phyloP scores from a whole-genome alignment of 1,140 invertebrate genomes.

The Tetramorium parvispinum region DNA sequence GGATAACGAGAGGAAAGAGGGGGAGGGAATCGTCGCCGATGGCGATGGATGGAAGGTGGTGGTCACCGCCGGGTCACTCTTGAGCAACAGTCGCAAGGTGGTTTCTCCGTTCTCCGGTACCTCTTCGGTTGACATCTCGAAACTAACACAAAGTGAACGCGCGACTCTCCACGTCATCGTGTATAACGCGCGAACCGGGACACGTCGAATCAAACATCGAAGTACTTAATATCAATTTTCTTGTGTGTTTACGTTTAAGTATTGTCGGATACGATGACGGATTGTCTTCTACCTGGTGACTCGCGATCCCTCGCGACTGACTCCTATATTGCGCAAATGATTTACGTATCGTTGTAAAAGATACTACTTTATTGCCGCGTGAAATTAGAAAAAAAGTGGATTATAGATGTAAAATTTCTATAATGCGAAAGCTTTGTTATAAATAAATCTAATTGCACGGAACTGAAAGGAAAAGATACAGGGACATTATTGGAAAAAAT shows the following conservation, averaged over 20 bases:
- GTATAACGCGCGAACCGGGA: background rate
- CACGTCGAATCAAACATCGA: background rate
- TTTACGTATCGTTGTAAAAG: background rate
- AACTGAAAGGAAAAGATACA: background rate
- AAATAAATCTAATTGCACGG: background rate
- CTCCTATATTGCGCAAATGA: background rate
- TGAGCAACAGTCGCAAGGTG: constrained; percentile 48
- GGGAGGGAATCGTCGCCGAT: constrained; percentile 33
- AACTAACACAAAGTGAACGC: background rate
- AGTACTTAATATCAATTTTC: background rate
- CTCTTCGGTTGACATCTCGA: constrained; percentile 1
- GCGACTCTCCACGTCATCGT: background rate
- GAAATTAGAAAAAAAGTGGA: background rate
- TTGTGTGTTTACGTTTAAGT: constrained; percentile 18
- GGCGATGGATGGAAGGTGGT: constrained; percentile 61
- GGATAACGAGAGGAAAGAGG: constrained; percentile 24
- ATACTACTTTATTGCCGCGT: background rate
- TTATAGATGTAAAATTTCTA: background rate
- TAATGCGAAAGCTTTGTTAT: background rate
- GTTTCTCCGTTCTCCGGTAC: constrained; percentile 27
- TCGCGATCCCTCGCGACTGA: constrained; percentile 5
- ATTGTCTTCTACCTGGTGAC: constrained; percentile 30
- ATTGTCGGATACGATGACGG: constrained; percentile 11
- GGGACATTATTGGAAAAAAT: background rate
- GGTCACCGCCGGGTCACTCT: constrained; percentile 61